phyloP scores from a whole-genome alignment of 1,140 invertebrate species.

The Drosophila arawakana region DNA sequence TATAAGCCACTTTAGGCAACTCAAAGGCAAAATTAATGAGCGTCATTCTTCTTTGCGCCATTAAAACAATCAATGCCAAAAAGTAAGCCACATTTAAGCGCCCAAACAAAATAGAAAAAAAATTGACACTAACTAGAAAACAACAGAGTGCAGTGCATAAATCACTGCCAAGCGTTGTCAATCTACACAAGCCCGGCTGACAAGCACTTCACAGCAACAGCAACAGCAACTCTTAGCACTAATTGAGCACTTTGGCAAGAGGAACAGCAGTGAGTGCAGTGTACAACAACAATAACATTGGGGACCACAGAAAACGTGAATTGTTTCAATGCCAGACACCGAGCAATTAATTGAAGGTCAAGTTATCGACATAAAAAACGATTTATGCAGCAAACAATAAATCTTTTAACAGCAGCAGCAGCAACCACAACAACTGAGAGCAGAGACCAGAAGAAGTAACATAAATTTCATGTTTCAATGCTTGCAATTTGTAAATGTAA shows the following conservation, averaged over 20 bases:
- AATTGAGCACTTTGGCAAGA: conserved; percentile 19
- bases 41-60: background rate
- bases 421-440: background rate
- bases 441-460: conserved; percentile 3
- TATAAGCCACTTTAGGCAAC: background rate
- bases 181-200: conserved; percentile 18
- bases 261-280: conserved; percentile 10
- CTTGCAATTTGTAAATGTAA: conserved; percentile 71
- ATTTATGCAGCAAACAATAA: conserved; percentile 66
- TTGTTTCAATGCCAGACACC: conserved; percentile 74
- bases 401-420: conserved; percentile 21
- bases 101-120: too few species aligned
- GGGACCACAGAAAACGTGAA: conserved; percentile 34
- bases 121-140: background rate
- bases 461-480: conserved; percentile 63
- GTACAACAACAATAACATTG: conserved; percentile 3
- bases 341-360: conserved; percentile 72
- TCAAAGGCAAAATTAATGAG: background rate
- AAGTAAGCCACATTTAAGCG: too few species aligned
- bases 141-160: conserved; percentile 21
- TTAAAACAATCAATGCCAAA: background rate
- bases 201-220: conserved; percentile 32
- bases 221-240: conserved; percentile 51
- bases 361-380: conserved; percentile 65
- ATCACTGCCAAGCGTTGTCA: conserved; percentile 33